These are phyloP conservation scores for Muricea muricata DNA, from an alignment of 92 coral and sea anemone genomes.

Conservation along the genomic window DNA sequence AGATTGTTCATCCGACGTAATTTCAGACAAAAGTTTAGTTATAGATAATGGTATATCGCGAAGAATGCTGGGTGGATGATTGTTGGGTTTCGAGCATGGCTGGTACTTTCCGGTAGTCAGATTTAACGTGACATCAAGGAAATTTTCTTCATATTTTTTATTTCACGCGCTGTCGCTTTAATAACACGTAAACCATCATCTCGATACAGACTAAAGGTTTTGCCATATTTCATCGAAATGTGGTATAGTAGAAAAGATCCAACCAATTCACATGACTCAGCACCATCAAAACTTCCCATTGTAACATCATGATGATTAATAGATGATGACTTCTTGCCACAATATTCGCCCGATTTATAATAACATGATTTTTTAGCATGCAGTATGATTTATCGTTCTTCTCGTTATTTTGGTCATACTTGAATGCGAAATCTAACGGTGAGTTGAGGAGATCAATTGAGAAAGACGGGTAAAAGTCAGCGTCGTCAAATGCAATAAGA, in stretches of 20 bases:
- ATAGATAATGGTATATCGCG: too few species aligned
- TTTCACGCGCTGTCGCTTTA: too few species aligned
- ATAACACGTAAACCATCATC: too few species aligned
- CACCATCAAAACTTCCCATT: not conserved
- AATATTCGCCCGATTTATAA: not conserved
- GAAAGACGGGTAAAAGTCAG: slow-evolving; percentile 26
- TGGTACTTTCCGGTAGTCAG: too few species aligned
- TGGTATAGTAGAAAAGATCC: not conserved
- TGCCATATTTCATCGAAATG: too few species aligned
- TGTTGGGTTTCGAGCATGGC: too few species aligned
- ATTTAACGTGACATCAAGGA: not conserved
- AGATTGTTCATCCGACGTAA: too few species aligned
- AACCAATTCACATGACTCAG: not conserved
- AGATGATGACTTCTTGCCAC: not conserved
- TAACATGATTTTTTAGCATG: not conserved
- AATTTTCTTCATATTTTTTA: too few species aligned
- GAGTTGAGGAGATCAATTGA: slow-evolving; percentile 8
- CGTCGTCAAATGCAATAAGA: slow-evolving; percentile 19
- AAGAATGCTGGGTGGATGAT: not conserved
- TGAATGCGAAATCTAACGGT: slow-evolving; percentile 42
- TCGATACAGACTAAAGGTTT: too few species aligned
- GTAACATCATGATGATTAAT: not conserved
- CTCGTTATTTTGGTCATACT: not conserved
- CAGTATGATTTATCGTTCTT: not conserved
- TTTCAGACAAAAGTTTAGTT: not conserved